These are phyloP conservation scores for Tragulus kanchil DNA, from an alignment of 2,113 vertebrate genomes.

Conservation along the genomic window DNA sequence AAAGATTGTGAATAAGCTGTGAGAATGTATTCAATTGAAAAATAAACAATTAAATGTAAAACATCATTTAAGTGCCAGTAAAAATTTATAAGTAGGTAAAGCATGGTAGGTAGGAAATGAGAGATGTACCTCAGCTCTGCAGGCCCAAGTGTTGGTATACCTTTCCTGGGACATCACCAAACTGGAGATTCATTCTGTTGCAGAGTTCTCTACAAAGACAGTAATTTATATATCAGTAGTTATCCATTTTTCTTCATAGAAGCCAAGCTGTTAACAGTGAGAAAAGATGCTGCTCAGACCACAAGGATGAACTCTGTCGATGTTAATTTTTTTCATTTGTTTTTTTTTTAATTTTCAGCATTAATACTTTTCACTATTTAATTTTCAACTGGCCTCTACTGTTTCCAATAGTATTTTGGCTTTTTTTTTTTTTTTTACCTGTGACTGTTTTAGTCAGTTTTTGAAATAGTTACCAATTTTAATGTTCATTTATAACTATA, in stretches of 20 bases:
- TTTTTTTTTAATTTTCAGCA: neutral
- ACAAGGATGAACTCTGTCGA: no score
- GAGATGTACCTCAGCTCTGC: fast-evolving
- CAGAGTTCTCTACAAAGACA: neutral
- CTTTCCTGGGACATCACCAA: neutral
- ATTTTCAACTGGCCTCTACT: neutral
- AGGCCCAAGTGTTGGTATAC: no score
- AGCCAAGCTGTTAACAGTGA: neutral
- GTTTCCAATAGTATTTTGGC: neutral
- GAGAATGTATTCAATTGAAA: neutral
- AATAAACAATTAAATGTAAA: neutral
- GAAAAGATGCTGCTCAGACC: neutral
- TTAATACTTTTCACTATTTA: neutral
- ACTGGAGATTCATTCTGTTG: neutral
- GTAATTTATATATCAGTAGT: neutral
- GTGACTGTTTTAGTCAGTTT: slow-evolving; percentile 4
- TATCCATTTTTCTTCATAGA: neutral
- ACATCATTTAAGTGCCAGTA: neutral
- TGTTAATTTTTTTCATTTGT: neutral
- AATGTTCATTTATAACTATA: neutral
- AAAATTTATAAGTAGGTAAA: neutral
- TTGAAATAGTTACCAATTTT: neutral
- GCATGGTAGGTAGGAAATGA: neutral
- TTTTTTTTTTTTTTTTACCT: neutral
- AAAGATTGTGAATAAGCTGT: neutral